Evolutionary conservation across 1,140 invertebrate species (phyloP).

Genomic region (Nixonia krombeini): DNA sequence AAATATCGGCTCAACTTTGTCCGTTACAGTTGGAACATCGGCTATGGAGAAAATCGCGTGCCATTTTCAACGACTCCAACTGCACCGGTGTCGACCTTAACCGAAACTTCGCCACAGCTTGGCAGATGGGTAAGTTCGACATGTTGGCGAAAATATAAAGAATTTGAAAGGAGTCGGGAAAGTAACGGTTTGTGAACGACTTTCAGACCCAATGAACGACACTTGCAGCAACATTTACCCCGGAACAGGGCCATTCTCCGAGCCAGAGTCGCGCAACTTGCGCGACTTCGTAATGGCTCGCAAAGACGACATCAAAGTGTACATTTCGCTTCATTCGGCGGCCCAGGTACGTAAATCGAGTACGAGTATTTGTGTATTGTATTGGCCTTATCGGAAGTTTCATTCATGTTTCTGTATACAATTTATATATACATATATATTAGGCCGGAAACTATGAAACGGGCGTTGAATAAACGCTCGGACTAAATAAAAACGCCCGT

Average conservation of each 20-base stretch:
- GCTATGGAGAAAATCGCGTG: background rate
- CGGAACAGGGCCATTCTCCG: background rate
- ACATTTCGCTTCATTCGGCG: background rate
- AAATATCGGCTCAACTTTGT: background rate
- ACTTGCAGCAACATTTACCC: background rate
- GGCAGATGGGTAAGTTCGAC: background rate
- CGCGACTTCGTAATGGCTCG: background rate
- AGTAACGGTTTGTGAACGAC: no score
- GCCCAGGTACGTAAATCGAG: no score
- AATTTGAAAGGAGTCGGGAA: no score
- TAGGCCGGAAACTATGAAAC: no score
- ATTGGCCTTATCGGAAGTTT: no score
- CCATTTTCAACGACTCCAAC: background rate
- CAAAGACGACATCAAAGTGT: background rate
- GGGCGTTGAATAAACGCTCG: no score
- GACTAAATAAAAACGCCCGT: no score
- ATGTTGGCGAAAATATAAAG: no score
- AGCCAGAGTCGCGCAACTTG: background rate
- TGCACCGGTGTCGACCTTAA: background rate
- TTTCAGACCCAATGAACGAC: background rate
- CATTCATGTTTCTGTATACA: no score
- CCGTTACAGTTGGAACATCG: background rate
- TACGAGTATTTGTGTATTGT: no score
- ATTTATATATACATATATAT: no score
- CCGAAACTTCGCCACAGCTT: background rate